Base-by-base conservation (phyloP, 2,113 vertebrate species). In the Calyptomena viridis region DNA sequence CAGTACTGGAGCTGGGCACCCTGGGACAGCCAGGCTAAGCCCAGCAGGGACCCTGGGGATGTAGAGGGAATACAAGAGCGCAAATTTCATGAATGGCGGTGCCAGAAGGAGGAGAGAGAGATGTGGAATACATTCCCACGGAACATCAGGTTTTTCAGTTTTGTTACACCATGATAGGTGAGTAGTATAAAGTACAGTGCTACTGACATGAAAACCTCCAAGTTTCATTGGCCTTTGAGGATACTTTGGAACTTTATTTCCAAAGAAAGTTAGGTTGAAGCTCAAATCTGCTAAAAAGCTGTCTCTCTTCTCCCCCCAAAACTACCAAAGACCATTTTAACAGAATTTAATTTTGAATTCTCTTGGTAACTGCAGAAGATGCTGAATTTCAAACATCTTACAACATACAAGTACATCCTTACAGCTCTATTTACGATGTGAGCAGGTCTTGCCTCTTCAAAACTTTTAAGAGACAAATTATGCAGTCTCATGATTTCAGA, bases 41-140 rank as follows among this genome's bases (percentile, higher is more conserved):
- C 44, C 52, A 16, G 21, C 3, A 2, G 8, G 22, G 39, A 89
- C 50, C 11, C 16, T 7, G 28, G 12, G 21, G 27, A 31, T 1
- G 1, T 16, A 30, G 20, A 71, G 5, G 13, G 15, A 87, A 37
- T 14, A 69, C 19, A 12, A 67, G 28, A 84, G 13, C 9, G 2
- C 3, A 63, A 87, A 13, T 40, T 49, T n/a, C 21, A 46, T 1
- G 2, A 71, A 52, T 6, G 22, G 35, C 10, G 55, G 21, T 0
- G 2, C 5, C 50, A n/a, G 1, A 1, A 39, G 18, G 12, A 69
- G 16, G 17, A 46, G 21, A 60, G 0, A 21, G 20, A 79, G 31
- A 82, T 14, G 6, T 5, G 72, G 28, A 49, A 46, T 21, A 66
- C 5, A 11, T 3, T 50, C 1, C 3, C 1, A 14, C 1, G 55